These are phyloP conservation scores for Bungarus multicinctus DNA, from an alignment of 2,113 vertebrate genomes.

Conservation along the genomic window DNA sequence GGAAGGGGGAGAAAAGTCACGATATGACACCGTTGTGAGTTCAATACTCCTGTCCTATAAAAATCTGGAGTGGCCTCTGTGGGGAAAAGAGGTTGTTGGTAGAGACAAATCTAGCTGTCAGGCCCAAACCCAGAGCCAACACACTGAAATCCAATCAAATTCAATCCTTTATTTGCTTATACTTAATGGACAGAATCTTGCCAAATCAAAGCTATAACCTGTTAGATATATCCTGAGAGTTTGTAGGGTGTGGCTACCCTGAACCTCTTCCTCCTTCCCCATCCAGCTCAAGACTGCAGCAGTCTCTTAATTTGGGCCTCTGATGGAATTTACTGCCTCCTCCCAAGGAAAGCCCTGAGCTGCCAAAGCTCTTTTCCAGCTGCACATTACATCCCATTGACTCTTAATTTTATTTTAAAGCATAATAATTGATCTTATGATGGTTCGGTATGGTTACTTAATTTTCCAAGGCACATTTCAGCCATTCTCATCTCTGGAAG, in stretches of 20 bases:
- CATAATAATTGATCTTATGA: neutral
- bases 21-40: no score
- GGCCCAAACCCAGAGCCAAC: neutral
- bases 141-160: neutral
- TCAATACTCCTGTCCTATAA: neutral
- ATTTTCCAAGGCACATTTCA: neutral
- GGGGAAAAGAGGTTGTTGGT: neutral
- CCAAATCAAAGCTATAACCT: neutral
- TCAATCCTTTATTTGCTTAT: neutral
- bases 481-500: neutral
- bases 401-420: neutral
- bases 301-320: neutral
- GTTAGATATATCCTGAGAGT: neutral
- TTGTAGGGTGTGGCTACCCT: neutral
- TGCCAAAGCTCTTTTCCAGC: neutral
- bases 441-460: neutral
- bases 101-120: neutral
- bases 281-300: neutral
- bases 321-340: neutral
- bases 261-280: neutral
- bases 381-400: neutral
- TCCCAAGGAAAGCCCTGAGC: neutral
- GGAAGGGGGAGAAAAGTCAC: no score
- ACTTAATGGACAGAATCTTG: neutral
- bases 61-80: neutral